Conservation (phyloP, 2,888 invertebrate species). For the Catocala sponsa region DNA sequence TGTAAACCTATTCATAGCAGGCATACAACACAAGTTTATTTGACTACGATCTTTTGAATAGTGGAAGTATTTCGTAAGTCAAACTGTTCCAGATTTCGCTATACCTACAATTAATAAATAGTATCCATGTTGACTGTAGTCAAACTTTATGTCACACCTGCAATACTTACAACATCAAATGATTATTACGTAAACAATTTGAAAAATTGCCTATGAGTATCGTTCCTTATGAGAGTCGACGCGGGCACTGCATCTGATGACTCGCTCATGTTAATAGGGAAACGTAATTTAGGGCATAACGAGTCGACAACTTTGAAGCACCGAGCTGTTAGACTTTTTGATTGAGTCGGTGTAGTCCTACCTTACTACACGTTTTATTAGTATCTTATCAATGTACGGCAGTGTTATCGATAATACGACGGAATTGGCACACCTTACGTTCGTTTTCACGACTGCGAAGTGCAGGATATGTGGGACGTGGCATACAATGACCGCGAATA, state of each 20-base stretch:
- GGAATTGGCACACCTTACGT: slow-evolving; percentile 11
- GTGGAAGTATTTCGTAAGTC: too few species aligned
- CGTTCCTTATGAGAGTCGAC: slow-evolving; percentile 20
- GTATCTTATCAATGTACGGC: slow-evolving; percentile 42
- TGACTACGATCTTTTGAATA: too few species aligned
- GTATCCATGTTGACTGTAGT: too few species aligned
- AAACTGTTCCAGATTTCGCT: too few species aligned
- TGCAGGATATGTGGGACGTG: slow-evolving; percentile 18
- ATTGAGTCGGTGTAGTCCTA: slow-evolving; percentile 2
- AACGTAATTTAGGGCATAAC: slow-evolving; percentile 67
- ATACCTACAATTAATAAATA: too few species aligned
- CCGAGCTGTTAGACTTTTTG: slow-evolving; percentile 15
- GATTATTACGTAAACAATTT: slow-evolving; percentile 9
- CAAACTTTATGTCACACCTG: too few species aligned
- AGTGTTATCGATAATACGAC: slow-evolving; percentile 39
- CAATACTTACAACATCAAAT: too few species aligned
- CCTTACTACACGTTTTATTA: slow-evolving; percentile 8
- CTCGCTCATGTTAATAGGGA: slow-evolving; percentile 67
- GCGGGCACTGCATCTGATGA: slow-evolving; percentile 35
- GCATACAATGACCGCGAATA: slow-evolving; percentile 36
- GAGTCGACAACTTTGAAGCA: slow-evolving; percentile 47
- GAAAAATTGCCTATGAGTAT: slow-evolving; percentile 16
- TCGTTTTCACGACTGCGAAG: slow-evolving; percentile 12
- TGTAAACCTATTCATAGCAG: too few species aligned
- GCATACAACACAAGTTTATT: too few species aligned